Evolutionary conservation across 2,888 invertebrate genomes (phyloP).

Genomic region (Drosophila borborema): DNA sequence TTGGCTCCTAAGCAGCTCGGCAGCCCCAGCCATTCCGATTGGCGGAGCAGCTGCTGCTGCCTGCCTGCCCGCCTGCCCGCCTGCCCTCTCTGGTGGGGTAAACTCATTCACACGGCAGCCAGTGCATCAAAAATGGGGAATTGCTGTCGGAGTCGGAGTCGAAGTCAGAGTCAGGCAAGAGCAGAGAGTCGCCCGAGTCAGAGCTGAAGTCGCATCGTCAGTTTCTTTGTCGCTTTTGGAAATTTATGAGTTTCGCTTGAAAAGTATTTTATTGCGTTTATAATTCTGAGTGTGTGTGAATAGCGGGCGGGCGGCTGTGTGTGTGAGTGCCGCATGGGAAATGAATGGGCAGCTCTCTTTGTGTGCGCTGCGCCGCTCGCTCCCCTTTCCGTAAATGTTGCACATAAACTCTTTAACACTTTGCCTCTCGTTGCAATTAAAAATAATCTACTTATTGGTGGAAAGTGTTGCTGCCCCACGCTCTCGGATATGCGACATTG

Average conservation of each 20-base stretch:
- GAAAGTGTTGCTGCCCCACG: slow-evolving; percentile 50
- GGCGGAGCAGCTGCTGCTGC: slow-evolving; percentile 51
- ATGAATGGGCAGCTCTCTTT: slow-evolving; percentile 63
- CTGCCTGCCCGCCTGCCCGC: neutral
- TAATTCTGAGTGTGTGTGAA: slow-evolving; percentile 68
- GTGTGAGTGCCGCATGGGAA: slow-evolving; percentile 69
- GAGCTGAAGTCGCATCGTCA: slow-evolving; percentile 55
- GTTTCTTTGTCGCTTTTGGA: slow-evolving; percentile 76
- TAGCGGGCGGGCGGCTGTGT: slow-evolving; percentile 28
- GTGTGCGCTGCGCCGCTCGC: slow-evolving; percentile 21
- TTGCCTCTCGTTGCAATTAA: slow-evolving; percentile 81
- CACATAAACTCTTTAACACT: slow-evolving; percentile 84
- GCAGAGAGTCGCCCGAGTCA: slow-evolving; percentile 34
- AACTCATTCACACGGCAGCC: slow-evolving; percentile 78
- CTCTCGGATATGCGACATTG: slow-evolving; percentile 56
- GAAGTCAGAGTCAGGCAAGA: slow-evolving; percentile 39
- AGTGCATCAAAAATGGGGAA: slow-evolving; percentile 53
- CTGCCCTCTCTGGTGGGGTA: slow-evolving; percentile 8
- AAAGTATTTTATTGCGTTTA: slow-evolving; percentile 83
- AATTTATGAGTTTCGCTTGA: slow-evolving; percentile 83
- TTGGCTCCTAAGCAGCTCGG: slow-evolving; percentile 60
- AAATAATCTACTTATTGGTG: slow-evolving; percentile 70
- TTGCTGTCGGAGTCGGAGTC: slow-evolving; percentile 26
- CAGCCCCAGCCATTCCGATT: slow-evolving; percentile 39
- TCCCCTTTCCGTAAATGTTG: slow-evolving; percentile 72